Evolutionary conservation across 2,888 invertebrate species (phyloP), one percentile per base, ranked within the genome.

Genomic region (Eupelmus urozonus): DNA sequence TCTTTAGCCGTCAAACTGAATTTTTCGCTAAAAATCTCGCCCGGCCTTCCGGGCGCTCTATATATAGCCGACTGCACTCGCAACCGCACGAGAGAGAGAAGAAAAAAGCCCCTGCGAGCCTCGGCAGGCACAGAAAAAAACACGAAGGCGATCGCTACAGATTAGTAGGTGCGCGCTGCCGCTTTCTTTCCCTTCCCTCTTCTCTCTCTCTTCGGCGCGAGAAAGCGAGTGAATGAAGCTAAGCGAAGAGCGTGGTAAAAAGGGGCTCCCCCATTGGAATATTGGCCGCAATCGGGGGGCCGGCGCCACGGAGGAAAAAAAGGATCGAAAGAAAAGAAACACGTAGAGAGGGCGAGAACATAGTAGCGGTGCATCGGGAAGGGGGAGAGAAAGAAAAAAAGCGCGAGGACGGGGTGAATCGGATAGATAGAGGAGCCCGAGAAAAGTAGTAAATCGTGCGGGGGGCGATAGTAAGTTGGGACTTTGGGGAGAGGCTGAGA

Each of bases 231-330:
- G 63, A 51, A 42, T 7, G 23, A 3, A 57, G 25, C 18, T 42
- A 51, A 9, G 49, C 20, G 2, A 51, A 20, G 49, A 57, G 29
- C 55, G 57, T 25, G 62, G 40, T 2, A 23, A 70, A 69, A 77
- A 71, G 49, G 57, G 29, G 23, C 49, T n/a, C 42, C 25, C 53
- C 57, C 65, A 69, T 73, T 73, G 73, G 78, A 78, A 73, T 78
- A 78, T 78, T 69, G 73, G 73, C 63, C 49, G 72, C 67, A 72
- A 78, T 78, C 72, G 51, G 70, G 65, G 59, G 62, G 29, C 45
- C 2, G 16, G 45, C 45, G 45, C 40, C 13, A 42, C 25, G 29
- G 34, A n/a, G n/a, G 51, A 51, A 40, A 40, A 16, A 57, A 29
- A 53, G n/a, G 49, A 34, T 23, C 18, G 25, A 66, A 42, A 65